Evolutionary conservation across 2,113 vertebrate genomes (phyloP).

Genomic region (Gulo gulo): DNA sequence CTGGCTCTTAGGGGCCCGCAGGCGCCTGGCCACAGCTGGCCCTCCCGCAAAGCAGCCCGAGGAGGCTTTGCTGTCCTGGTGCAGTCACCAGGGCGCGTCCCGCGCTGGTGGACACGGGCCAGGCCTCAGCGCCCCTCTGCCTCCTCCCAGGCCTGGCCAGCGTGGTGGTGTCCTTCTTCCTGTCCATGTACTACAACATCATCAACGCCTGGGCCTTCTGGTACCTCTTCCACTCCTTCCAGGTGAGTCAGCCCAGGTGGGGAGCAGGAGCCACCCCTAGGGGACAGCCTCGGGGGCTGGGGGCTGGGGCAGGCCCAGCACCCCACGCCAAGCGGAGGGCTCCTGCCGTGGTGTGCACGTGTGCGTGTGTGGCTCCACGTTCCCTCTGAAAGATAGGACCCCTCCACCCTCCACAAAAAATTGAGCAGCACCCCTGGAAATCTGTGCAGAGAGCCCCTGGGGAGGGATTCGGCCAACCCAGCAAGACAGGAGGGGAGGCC

Average conservation of each 20-base stretch:
- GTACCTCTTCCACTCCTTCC: conserved; percentile 98
- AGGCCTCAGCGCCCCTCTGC: not conserved
- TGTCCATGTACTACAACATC: conserved; percentile 95
- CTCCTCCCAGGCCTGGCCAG: conserved; percentile 88
- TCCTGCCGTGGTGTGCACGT: not conserved
- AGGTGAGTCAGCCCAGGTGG: conserved; percentile 82
- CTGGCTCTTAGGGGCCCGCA: rapidly evolving
- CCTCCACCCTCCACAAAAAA: not conserved
- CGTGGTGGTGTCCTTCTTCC: conserved; percentile 90
- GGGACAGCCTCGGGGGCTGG: not conserved
- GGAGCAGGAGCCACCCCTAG: rapidly evolving
- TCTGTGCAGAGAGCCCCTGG: not conserved
- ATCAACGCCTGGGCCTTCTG: conserved; percentile 97
- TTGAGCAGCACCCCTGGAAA: not conserved
- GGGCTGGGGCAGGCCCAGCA: not conserved
- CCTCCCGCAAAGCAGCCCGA: too few species aligned
- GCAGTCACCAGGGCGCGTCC: rapidly evolving
- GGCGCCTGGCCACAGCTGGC: rapidly evolving
- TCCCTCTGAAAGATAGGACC: not conserved
- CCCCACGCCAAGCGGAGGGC: rapidly evolving
- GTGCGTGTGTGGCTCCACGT: rapidly evolving
- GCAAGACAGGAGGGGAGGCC: not conserved
- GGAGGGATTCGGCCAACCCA: too few species aligned
- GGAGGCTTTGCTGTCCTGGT: rapidly evolving
- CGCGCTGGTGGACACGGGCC: rapidly evolving